phyloP scores from a whole-genome alignment of 2,888 invertebrate species.

The Ectropis crepuscularia region DNA sequence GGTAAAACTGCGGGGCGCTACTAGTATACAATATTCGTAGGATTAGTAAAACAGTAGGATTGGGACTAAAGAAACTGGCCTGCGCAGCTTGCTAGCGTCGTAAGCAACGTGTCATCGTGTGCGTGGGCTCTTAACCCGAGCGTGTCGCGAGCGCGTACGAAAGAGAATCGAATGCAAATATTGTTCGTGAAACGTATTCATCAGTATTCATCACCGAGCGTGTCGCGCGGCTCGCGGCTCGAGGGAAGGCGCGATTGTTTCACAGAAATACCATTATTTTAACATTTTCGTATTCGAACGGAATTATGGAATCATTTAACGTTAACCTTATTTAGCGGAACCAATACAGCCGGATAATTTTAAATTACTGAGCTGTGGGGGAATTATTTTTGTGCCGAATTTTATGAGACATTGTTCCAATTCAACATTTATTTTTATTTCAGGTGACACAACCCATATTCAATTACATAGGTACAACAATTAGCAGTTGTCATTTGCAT shows the following conservation, averaged over 20 bases:
- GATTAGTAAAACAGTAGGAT: too few species aligned
- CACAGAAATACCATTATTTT: constrained; percentile 8
- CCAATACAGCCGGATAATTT: not conserved
- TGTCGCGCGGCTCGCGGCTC: too few species aligned
- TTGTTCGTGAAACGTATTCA: constrained; percentile 27
- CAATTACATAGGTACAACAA: too few species aligned
- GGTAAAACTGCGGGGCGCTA: too few species aligned
- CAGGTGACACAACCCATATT: not conserved
- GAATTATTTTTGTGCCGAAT: not conserved
- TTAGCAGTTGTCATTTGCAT: too few species aligned
- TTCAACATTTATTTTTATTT: too few species aligned
- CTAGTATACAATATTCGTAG: too few species aligned
- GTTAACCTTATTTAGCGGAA: constrained; percentile 6
- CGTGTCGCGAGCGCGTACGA: too few species aligned
- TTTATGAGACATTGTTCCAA: not conserved
- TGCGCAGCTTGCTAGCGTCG: too few species aligned
- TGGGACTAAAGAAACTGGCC: too few species aligned
- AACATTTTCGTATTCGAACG: constrained; percentile 7
- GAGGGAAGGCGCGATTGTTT: not conserved
- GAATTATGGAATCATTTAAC: constrained; percentile 5
- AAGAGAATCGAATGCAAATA: constrained; percentile 48
- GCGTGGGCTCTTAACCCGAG: too few species aligned
- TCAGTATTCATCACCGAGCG: constrained; percentile 7
- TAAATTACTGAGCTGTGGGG: not conserved
- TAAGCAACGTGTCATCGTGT: too few species aligned